Evolutionary conservation across 2,888 invertebrate species (phyloP).

Genomic region (Helicoverpa assulta): DNA sequence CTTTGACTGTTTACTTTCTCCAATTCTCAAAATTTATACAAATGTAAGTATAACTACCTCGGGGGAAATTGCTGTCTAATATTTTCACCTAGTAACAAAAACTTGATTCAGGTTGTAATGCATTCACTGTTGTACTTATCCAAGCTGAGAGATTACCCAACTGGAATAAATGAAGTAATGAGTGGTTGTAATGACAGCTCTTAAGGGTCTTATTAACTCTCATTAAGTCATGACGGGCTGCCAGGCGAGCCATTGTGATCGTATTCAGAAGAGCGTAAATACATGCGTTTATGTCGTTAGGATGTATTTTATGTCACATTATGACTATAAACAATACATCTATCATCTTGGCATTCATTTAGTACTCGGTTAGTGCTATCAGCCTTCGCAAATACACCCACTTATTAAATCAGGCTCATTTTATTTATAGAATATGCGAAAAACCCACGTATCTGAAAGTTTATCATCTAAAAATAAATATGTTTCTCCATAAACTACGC

Average conservation of each 20-base stretch:
- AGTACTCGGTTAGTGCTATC: slow-evolving; percentile 1
- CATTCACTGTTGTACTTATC: neutral
- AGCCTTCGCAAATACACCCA: slow-evolving; percentile 23
- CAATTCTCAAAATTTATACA: no score
- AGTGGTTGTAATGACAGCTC: slow-evolving; percentile 44
- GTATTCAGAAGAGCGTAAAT: slow-evolving; percentile 23
- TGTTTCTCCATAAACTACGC: slow-evolving; percentile 45
- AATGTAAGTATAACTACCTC: no score
- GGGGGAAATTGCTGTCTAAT: neutral
- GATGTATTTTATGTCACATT: neutral
- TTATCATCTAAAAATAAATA: slow-evolving; percentile 67
- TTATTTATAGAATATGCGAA: slow-evolving; percentile 27
- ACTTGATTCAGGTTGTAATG: slow-evolving; percentile 8
- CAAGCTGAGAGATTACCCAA: slow-evolving; percentile 30
- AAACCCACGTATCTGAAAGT: slow-evolving; percentile 47
- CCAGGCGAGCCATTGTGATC: slow-evolving; percentile 14
- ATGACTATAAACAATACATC: neutral
- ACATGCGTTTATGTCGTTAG: slow-evolving; percentile 16
- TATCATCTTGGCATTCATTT: neutral
- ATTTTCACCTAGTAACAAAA: slow-evolving; percentile 5
- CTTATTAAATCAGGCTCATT: slow-evolving; percentile 10
- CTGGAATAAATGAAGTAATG: slow-evolving; percentile 48
- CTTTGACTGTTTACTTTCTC: no score
- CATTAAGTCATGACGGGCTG: slow-evolving; percentile 44
- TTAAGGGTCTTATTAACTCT: slow-evolving; percentile 46